Base-by-base conservation (phyloP, 1,140 invertebrate genomes). In the Anoplolepis gracilipes region DNA sequence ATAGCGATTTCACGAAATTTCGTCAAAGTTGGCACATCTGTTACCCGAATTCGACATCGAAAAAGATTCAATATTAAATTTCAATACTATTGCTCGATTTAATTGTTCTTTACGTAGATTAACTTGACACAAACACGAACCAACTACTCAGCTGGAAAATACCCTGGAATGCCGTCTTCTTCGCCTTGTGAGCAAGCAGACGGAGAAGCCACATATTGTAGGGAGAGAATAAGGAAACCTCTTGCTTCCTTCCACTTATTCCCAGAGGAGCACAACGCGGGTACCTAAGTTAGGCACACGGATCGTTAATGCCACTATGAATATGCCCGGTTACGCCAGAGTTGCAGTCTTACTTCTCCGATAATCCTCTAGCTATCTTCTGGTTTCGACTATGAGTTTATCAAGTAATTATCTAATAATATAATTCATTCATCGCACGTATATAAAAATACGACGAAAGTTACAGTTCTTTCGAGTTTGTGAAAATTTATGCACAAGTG, bases 251-350 rank as follows among this genome's bases (percentile, higher is more conserved):
- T 36, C 77, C 16, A 36, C 53, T 22, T 39, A 64, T 16, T 87
- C 61, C 85, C 61, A 13, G n/a, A 69, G 22, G 59, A 72, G 8
- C 22, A 36, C 42, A 49, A 16, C 46, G n/a, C 69, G 87, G 86
- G 69, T 84, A 67, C 75, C 73, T 42, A 88, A 91, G 89, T 92
- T 91, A 92, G 90, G 87, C 90, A 90, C 82, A 90, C 82, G 92
- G 92, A 91, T 94, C 93, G 92, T 94, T 93, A 93, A 93, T 93
- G 92, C 85, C 86, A 79, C 61, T 93, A 93, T 91, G 92, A 93
- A 94, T 94, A 93, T 92, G 92, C 90, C 88, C 88, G 62, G 81
- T 72, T 82, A 82, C 67, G 39, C 28, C 67, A 82, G 67, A 72
- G 87, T 84, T 78, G 85, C 85, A 84, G 46, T 65, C 81, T 64